Evolutionary conservation across 2,888 invertebrate genomes (phyloP).

Genomic region (Nipponacmea schrenckii): DNA sequence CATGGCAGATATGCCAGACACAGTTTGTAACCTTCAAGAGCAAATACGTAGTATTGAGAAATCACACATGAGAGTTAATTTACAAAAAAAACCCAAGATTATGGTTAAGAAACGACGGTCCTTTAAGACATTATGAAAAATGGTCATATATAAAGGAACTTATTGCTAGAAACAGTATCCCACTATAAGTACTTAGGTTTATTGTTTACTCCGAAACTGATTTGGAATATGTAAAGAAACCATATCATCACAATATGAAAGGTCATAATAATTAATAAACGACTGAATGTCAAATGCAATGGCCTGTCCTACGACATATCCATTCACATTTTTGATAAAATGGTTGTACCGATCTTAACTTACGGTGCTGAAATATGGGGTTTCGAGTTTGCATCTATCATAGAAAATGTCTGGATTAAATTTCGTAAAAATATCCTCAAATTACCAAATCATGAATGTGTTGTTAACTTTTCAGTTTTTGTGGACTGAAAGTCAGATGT

Average conservation of each 20-base stretch:
- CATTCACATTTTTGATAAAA: not conserved
- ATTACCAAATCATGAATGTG: too few species aligned
- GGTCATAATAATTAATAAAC: not conserved
- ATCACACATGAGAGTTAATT: not conserved
- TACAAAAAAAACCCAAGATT: conserved; percentile 10
- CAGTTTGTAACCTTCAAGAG: not conserved
- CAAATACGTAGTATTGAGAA: conserved; percentile 12
- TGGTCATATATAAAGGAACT: not conserved
- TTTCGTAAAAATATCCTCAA: not conserved
- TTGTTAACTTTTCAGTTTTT: too few species aligned
- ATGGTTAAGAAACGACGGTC: too few species aligned
- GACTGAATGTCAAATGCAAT: not conserved
- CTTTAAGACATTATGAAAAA: not conserved
- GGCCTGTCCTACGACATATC: not conserved
- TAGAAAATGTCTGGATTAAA: not conserved
- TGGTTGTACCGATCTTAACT: not conserved
- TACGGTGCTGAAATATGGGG: conserved; percentile 8
- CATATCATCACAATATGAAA: conserved; percentile 20
- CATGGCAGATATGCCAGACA: conserved; percentile 12
- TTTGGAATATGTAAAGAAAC: not conserved
- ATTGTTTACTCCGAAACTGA: conserved; percentile 9
- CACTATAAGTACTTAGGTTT: conserved; percentile 11
- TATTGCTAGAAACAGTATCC: not conserved
- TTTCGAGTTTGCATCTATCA: not conserved
- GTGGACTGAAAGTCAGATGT: too few species aligned